Conservation (phyloP, 2,797 vertebrate genomes). For the Labeo calbasu region DNA sequence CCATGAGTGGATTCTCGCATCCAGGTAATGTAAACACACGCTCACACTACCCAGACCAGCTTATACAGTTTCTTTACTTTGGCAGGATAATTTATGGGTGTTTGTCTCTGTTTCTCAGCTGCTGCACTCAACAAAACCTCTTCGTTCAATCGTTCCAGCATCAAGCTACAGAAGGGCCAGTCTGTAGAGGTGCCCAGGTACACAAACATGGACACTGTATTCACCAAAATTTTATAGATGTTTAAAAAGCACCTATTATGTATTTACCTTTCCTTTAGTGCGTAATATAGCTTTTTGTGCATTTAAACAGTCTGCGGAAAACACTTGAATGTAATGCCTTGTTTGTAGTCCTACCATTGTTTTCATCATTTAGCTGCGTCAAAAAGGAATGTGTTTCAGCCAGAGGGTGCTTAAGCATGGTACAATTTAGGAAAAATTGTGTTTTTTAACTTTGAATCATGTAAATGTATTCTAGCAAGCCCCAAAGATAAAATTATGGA, state of each 20-base stretch:
- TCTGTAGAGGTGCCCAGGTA: slow-evolving; percentile 91
- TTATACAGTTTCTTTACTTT: not conserved
- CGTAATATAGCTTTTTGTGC: not conserved
- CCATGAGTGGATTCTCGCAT: slow-evolving; percentile 90
- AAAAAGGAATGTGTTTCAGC: not conserved
- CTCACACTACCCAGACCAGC: not conserved
- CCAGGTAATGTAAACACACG: slow-evolving; percentile 76
- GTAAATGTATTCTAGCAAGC: not conserved
- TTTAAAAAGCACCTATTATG: not conserved
- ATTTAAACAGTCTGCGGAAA: not conserved
- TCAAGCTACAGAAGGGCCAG: slow-evolving; percentile 90
- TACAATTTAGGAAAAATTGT: not conserved
- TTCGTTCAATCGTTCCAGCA: slow-evolving; percentile 90
- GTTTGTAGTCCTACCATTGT: not conserved
- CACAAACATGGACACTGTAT: not conserved
- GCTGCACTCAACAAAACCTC: slow-evolving; percentile 89
- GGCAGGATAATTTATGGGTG: not conserved
- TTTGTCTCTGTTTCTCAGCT: slow-evolving; percentile 20
- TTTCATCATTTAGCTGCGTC: not conserved
- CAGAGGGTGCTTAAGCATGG: not conserved
- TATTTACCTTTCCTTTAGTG: not conserved
- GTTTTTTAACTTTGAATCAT: not conserved
- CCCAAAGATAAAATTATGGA: not conserved
- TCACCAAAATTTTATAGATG: not conserved
- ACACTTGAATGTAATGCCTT: not conserved